Conservation (phyloP, 2,797 vertebrate species). For the Gallinago solitaria region DNA sequence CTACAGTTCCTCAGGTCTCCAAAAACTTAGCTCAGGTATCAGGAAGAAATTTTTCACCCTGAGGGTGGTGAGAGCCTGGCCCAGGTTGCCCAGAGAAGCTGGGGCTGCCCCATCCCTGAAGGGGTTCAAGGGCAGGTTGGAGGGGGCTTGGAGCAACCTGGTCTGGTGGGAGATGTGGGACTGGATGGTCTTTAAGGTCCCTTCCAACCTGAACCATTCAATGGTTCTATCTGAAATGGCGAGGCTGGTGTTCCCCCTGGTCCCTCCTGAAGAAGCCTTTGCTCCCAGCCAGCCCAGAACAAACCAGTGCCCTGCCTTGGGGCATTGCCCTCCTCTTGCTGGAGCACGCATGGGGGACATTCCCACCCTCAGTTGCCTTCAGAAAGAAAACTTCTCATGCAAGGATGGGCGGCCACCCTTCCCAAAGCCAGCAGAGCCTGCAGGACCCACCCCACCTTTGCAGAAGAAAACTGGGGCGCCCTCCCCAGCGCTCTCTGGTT, state of each 20-base stretch:
- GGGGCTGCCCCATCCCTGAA: background rate
- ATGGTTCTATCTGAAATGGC: background rate
- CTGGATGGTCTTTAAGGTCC: background rate
- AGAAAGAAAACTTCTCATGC: rapidly evolving
- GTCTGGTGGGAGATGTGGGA: background rate
- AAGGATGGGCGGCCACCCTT: background rate
- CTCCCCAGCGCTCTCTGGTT: background rate
- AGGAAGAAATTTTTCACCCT: too few species aligned
- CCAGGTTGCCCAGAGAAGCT: background rate
- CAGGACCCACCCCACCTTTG: background rate
- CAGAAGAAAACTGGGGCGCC: background rate
- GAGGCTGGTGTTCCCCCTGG: background rate
- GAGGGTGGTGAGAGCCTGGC: background rate
- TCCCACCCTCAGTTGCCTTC: background rate
- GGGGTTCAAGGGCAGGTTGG: background rate
- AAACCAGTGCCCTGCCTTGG: background rate
- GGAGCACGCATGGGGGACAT: background rate
- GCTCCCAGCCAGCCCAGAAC: background rate
- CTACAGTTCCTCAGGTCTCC: background rate
- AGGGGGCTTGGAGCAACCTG: background rate
- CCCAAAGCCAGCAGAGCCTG: background rate
- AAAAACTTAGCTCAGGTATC: background rate
- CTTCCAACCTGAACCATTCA: background rate
- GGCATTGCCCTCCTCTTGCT: background rate
- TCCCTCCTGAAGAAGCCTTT: background rate